Base-by-base conservation (phyloP, 2,888 invertebrate genomes). In the Phragmatobia fuliginosa region DNA sequence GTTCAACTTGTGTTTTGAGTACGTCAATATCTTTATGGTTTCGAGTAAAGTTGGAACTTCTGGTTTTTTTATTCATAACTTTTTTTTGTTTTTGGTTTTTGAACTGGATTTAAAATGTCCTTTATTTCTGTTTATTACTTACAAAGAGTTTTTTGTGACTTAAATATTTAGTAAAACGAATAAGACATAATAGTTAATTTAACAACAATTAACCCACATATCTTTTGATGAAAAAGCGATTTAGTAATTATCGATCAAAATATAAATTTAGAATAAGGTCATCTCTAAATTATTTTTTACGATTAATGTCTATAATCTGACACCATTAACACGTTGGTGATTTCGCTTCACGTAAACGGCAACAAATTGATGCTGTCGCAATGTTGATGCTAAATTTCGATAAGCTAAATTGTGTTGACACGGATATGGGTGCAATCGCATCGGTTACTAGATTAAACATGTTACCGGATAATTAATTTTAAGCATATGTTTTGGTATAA, bases 331-430 rank as follows among this genome's bases (percentile, higher is more conserved):
- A 75, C 56, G 66, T n/a, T n/a, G n/a, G 21, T 82, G 78, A 74
- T 82, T 78, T 70, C 74, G 74, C 71, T 75, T 72, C 76, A 68
- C 70, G 74, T 80, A 77, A 82, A 72, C 71, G 66, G 58, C 78
- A 71, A 73, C 78, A 82, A 80, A 82, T 80, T 80, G 72, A 70
- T 68, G 68, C 52, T 80, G 76, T 80, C 70, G 78, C 72, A 80
- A 80, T 75, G 77, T 82, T 79, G 72, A 75, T 73, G 70, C 61
- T 74, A 71, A 81, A 79, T 75, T 76, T 74, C 72, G 78, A 77
- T 82, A 79, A 77, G 74, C 76, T 73, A 80, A 80, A 80, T 80
- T 74, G 71, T 75, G 80, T 80, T 77, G 82, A 80, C 80, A 80
- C 58, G 60, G 36, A 65, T 32, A 59, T 71, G 71, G 70, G 66